Conservation (phyloP, 2,113 vertebrate genomes). For the Phaethornis superciliosus region DNA sequence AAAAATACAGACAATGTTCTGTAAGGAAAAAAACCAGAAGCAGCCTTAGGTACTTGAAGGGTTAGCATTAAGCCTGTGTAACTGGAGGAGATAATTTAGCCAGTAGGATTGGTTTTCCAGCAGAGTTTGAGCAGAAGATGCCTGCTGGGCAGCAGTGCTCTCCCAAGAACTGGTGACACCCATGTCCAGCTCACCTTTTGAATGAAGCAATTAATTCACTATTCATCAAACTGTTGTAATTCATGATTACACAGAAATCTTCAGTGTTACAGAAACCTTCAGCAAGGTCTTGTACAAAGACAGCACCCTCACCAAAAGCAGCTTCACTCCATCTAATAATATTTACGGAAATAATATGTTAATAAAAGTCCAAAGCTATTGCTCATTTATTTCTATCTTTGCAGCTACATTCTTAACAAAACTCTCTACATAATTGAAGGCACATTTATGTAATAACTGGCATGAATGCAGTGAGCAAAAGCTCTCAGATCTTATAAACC, state of each 20-base stretch:
- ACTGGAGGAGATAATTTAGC: background rate
- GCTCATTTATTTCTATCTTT: background rate
- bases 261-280: background rate
- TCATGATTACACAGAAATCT: background rate
- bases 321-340: background rate
- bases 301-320: background rate
- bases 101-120: background rate
- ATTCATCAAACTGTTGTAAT: background rate
- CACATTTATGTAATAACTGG: background rate
- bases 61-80: background rate
- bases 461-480: background rate
- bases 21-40: background rate
- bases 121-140: background rate
- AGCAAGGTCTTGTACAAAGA: background rate
- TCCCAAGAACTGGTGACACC: background rate
- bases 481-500: background rate
- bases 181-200: background rate
- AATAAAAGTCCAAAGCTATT: background rate
- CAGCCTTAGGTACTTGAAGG: background rate
- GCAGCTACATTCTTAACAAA: background rate
- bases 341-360: background rate
- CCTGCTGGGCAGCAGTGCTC: background rate
- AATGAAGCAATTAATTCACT: background rate
- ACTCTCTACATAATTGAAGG: background rate
- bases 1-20: background rate